These are phyloP conservation scores for Hyposoter didymator DNA, from an alignment of 2,888 invertebrate genomes.

Conservation along the genomic window DNA sequence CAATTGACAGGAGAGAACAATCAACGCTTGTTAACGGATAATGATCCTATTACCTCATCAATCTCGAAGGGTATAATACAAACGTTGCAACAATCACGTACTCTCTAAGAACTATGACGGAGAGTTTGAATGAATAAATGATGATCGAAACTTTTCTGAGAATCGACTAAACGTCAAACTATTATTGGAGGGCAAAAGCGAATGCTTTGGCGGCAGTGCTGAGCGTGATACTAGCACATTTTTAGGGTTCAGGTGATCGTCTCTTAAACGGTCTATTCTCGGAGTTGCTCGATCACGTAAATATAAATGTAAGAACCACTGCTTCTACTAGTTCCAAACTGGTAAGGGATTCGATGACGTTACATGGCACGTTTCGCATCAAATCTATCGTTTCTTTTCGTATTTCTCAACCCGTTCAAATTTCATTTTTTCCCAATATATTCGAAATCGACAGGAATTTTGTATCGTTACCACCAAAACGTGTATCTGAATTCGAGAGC, in stretches of 20 bases:
- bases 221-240: slow-evolving; percentile 13
- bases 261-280: slow-evolving; percentile 58
- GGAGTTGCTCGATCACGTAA: slow-evolving; percentile 41
- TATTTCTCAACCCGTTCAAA: neutral
- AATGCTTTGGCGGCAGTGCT: slow-evolving; percentile 7
- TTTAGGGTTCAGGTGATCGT: slow-evolving; percentile 21
- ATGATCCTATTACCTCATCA: slow-evolving; percentile 61
- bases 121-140: neutral
- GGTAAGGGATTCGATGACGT: neutral
- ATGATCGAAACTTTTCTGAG: neutral
- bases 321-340: neutral
- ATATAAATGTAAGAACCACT: slow-evolving; percentile 19
- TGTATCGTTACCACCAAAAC: neutral
- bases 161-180: slow-evolving; percentile 17
- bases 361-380: neutral
- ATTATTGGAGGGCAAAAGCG: slow-evolving; percentile 49
- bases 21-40: slow-evolving; percentile 59
- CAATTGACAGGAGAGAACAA: slow-evolving; percentile 48
- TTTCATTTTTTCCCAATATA: neutral
- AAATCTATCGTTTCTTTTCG: neutral
- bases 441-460: too few species aligned
- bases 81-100: slow-evolving; percentile 1
- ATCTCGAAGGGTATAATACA: slow-evolving; percentile 26
- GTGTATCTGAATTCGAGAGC: neutral
- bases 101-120: neutral